Evolutionary conservation across 2,797 vertebrate genomes (phyloP), one percentile per base, ranked within the genome.

Genomic region (Molossus alvarezi): DNA sequence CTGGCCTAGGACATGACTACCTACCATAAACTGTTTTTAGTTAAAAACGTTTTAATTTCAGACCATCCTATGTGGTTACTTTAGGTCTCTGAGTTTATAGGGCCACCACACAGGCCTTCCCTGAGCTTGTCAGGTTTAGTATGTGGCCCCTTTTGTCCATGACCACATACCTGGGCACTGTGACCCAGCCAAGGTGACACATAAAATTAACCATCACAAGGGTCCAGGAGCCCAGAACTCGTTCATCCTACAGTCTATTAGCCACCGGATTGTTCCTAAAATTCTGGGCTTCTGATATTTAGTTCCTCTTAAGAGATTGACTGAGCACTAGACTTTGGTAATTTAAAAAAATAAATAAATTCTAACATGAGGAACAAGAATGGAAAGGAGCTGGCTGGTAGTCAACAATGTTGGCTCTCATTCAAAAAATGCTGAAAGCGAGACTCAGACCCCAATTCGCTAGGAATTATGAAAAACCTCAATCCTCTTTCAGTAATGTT

Each of bases 321-420:
- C n/a, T 67, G 21, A 80, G 64, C 58, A 53, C 41, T 81, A 55
- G 89, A 90, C 71, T 79, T 95, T 73, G 45, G 45, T 57, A 48
- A 73, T 91, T 84, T 75, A 8, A 45, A 45, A 45, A 45, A 55
- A 55, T 17, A 14, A 85, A 45, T 79, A 48, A 69, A 23, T 71
- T 95, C 92, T 95, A 67, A 86, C 48, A 29, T 0, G 17, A 45
- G 73, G 41, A 86, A 9, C 27, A 58, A 80, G 41, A 87, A 86
- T 86, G 67, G 83, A 96, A 96, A 93, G 79, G 14, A 62, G 14
- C 12, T 92, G 76, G 27, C 82, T 85, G 80, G 80, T 48, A 95
- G 41, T 57, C 45, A 96, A 91, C 95, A 97, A 92, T 25, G n/a
- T 33, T 62, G 85, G 83, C 57, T 88, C 91, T 67, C 17, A 37